phyloP scores from a whole-genome alignment of 2,113 vertebrate genomes.

The Microcebus griseorufus region DNA sequence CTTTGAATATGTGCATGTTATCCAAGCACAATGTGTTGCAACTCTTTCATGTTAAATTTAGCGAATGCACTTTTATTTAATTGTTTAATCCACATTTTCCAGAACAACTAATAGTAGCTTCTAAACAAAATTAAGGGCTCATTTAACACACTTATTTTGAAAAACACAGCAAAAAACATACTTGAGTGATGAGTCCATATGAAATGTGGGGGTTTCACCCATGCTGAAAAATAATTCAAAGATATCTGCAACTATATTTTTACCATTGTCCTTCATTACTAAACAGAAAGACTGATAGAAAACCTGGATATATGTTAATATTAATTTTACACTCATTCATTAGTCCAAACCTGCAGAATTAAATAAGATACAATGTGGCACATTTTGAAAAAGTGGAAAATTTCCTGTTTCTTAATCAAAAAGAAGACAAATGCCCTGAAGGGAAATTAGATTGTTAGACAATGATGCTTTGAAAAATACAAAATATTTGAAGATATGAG shows the following conservation, averaged over 20 bases:
- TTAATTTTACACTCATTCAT: conserved; percentile 17
- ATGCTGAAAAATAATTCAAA: conserved; percentile 31
- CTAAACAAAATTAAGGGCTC: conserved; percentile 51
- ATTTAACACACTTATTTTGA: conserved; percentile 55
- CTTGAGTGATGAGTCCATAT: not conserved
- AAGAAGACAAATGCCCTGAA: conserved; percentile 1
- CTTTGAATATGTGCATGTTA: not conserved
- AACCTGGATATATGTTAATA: not conserved
- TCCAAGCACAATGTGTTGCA: not conserved
- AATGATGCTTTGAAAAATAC: not conserved
- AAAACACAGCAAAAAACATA: conserved; percentile 22
- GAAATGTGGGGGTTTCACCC: not conserved
- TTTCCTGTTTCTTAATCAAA: not conserved
- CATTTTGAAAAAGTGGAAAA: not conserved
- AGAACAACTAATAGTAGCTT: conserved; percentile 55
- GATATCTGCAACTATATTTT: not conserved
- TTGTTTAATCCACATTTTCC: conserved; percentile 35
- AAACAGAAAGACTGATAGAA: conserved; percentile 19
- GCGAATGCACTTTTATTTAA: conserved; percentile 50
- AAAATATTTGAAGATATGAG: not conserved
- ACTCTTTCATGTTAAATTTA: conserved; percentile 45
- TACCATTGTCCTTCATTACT: not conserved
- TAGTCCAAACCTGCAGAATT: not conserved
- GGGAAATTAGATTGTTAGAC: not conserved
- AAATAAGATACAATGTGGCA: not conserved